These are phyloP conservation scores for Adrianichthys oophorus DNA, from an alignment of 2,797 vertebrate genomes.

Conservation along the genomic window DNA sequence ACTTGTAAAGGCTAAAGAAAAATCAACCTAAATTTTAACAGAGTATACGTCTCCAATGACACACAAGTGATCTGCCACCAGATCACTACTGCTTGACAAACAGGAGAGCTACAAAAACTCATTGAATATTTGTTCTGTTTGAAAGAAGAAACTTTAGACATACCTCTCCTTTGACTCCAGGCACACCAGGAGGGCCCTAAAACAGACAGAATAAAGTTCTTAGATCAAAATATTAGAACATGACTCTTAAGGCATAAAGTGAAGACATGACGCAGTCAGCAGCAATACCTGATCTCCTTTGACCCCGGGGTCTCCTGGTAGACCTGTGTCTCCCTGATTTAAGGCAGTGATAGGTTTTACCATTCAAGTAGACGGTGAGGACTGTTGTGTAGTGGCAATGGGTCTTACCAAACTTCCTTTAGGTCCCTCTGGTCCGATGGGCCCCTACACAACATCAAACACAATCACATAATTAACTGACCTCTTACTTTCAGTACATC, in stretches of 20 bases:
- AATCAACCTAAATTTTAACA: too few species aligned
- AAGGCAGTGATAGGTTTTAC: neutral
- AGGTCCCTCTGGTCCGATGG: conserved; percentile 67
- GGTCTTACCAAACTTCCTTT: conserved; percentile 76
- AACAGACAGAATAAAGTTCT: conserved; percentile 25
- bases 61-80: too few species aligned
- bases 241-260: neutral
- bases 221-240: neutral
- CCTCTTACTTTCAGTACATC: neutral
- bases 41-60: too few species aligned
- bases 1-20: too few species aligned
- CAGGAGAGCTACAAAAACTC: too few species aligned
- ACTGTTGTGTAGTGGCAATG: neutral
- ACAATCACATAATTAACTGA: neutral
- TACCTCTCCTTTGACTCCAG: conserved; percentile 82
- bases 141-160: neutral
- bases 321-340: conserved; percentile 73
- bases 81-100: too few species aligned
- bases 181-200: conserved; percentile 78
- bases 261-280: neutral
- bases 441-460: conserved; percentile 37
- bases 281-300: conserved; percentile 78
- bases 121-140: neutral
- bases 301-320: conserved; percentile 65
- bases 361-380: neutral